Conservation (phyloP, 1,140 invertebrate genomes). For the Helicoverpa zea region DNA sequence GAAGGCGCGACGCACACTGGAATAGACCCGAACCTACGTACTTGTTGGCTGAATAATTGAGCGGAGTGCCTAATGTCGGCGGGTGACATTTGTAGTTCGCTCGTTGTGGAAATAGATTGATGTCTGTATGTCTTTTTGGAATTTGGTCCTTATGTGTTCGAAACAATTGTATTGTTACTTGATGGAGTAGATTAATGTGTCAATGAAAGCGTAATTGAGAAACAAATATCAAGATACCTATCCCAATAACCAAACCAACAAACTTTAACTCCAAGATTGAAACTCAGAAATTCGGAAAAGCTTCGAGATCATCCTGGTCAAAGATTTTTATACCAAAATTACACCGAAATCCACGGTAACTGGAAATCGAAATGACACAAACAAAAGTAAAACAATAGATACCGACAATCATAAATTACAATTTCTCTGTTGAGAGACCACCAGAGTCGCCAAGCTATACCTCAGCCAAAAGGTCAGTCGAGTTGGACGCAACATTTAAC, state of each 20-base stretch:
- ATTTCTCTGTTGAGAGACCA: slow-evolving; percentile 18
- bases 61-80: slow-evolving; percentile 10
- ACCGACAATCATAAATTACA: not conserved
- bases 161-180: not conserved
- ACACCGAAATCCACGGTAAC: not conserved
- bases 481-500: slow-evolving; percentile 39
- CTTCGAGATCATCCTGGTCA: too few species aligned
- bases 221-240: too few species aligned
- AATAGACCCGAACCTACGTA: not conserved
- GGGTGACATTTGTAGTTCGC: slow-evolving; percentile 22
- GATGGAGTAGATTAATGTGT: too few species aligned
- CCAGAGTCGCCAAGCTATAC: slow-evolving; percentile 32
- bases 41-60: slow-evolving; percentile 35
- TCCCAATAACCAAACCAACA: too few species aligned
- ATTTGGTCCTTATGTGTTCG: not conserved
- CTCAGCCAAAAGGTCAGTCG: slow-evolving; percentile 31
- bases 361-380: not conserved
- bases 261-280: too few species aligned
- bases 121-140: not conserved
- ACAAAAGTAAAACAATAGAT: slow-evolving; percentile 3
- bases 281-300: too few species aligned
- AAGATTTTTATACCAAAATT: too few species aligned
- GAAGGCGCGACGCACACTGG: slow-evolving; percentile 17
- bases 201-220: too few species aligned
- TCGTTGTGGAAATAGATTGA: slow-evolving; percentile 25